A percentile compares a stretch with the other conserved stretches of the same genome.
Evolutionary conservation across 2,797 vertebrate species (phyloP).

Genomic region (Pachyuromys duprasi): DNA sequence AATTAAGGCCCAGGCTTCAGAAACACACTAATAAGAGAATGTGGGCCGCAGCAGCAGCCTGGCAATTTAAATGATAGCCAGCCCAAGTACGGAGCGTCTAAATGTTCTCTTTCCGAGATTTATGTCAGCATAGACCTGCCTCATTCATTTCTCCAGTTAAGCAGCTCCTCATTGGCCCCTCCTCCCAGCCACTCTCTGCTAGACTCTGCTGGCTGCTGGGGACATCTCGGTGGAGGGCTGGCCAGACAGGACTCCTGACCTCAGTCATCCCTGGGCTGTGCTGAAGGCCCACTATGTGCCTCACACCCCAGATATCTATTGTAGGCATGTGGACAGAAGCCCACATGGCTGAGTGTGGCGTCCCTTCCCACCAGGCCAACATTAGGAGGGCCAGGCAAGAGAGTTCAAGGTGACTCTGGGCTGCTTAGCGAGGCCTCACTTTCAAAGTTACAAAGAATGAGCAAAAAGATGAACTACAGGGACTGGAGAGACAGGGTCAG

Average conservation of each 20-base stretch:
- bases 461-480: neutral
- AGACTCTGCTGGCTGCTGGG: neutral
- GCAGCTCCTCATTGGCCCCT: constrained; percentile 69
- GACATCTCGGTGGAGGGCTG: accelerated
- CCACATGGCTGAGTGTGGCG: no score
- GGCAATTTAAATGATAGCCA: constrained; percentile 86
- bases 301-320: neutral
- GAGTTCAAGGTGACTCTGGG: neutral
- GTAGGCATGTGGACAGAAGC: neutral
- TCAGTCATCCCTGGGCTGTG: neutral
- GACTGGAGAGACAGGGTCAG: neutral
- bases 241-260: no score
- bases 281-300: constrained; percentile 31
- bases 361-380: no score
- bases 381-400: neutral
- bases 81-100: constrained; percentile 84
- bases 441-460: neutral
- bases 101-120: constrained; percentile 86
- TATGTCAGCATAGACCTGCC: constrained; percentile 83
- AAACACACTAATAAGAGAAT: constrained; percentile 83
- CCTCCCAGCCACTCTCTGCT: constrained; percentile 22
- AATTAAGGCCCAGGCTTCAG: constrained; percentile 86
- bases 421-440: neutral
- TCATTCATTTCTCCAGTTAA: constrained; percentile 85
- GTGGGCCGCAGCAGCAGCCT: constrained; percentile 82